Evolutionary conservation across 53 echinoderm and acorn worm genomes (phyloP).

Genomic region (Antedon mediterranea): DNA sequence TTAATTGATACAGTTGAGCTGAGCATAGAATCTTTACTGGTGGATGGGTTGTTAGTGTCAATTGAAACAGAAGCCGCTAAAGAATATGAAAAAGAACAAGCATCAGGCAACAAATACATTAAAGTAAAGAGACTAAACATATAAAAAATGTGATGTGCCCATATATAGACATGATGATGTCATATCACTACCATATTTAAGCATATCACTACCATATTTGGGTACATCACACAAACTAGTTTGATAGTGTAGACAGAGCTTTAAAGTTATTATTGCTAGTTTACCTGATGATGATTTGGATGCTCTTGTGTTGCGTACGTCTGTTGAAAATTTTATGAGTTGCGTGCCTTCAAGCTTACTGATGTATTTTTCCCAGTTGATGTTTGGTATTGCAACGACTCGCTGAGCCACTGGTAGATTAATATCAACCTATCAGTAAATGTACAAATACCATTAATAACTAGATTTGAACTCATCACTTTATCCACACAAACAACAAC

Average conservation of each 20-base stretch:
- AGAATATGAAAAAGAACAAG: background rate
- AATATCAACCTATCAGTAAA: constrained; percentile 11
- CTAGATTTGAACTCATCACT: no score
- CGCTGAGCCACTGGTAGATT: constrained; percentile 50
- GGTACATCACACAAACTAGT: no score
- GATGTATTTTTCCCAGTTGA: constrained; percentile 69
- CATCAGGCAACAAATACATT: no score
- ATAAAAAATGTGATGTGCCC: no score
- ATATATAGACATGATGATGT: no score
- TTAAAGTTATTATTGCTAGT: background rate
- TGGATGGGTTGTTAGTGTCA: background rate
- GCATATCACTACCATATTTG: no score
- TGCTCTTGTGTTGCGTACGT: constrained; percentile 40
- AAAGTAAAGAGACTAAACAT: no score
- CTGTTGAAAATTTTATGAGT: constrained; percentile 35
- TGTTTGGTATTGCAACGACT: constrained; percentile 63
- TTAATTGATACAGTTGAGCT: background rate
- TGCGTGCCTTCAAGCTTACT: constrained; percentile 62
- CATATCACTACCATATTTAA: no score
- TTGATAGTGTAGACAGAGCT: no score
- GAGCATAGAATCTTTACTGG: background rate
- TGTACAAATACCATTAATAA: no score
- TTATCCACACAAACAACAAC: no score
- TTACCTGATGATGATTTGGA: constrained; percentile 28
- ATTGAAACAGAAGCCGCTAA: background rate